Evolutionary conservation across 1,140 invertebrate genomes (phyloP).

Genomic region (Drosophila pallidifrons): DNA sequence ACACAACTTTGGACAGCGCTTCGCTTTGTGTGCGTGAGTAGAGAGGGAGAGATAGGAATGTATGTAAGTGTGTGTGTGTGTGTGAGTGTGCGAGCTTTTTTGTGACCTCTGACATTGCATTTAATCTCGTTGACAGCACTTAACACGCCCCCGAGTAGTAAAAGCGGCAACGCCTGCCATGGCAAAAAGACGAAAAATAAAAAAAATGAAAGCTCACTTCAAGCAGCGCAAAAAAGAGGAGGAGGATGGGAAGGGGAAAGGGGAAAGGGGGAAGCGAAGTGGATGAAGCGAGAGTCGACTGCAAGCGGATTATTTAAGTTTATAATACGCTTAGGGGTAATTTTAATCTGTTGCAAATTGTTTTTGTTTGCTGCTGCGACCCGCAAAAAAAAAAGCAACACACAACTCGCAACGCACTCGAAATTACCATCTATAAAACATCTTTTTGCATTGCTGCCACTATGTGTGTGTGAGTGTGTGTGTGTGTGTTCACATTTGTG

Average conservation of each 20-base stretch:
- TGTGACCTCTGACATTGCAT: slow-evolving; percentile 81
- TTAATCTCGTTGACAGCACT: slow-evolving; percentile 83
- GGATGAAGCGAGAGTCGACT: slow-evolving; percentile 24
- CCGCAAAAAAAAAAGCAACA: neutral
- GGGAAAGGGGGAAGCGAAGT: neutral
- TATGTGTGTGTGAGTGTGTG: slow-evolving; percentile 22
- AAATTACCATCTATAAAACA: slow-evolving; percentile 75
- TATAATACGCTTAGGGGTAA: slow-evolving; percentile 84
- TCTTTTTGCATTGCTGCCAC: slow-evolving; percentile 46
- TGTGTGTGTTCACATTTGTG: slow-evolving; percentile 58
- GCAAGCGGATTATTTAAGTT: slow-evolving; percentile 81
- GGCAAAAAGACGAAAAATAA: neutral
- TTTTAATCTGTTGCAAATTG: slow-evolving; percentile 85
- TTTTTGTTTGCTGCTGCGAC: slow-evolving; percentile 70
- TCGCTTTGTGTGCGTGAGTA: slow-evolving; percentile 11
- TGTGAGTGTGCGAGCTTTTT: slow-evolving; percentile 33
- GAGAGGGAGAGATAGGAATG: neutral
- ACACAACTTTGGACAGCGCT: slow-evolving; percentile 67
- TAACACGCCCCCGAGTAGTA: slow-evolving; percentile 77
- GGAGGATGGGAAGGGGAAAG: neutral
- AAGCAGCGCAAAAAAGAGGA: neutral
- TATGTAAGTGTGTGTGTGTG: slow-evolving; percentile 14
- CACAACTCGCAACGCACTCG: neutral
- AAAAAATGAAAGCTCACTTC: slow-evolving; percentile 37
- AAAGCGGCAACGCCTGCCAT: slow-evolving; percentile 41